A percentile compares a stretch with the other conserved stretches of the same genome.
Evolutionary conservation across 2,888 invertebrate species (phyloP).

Genomic region (Drosophila melanosoma): DNA sequence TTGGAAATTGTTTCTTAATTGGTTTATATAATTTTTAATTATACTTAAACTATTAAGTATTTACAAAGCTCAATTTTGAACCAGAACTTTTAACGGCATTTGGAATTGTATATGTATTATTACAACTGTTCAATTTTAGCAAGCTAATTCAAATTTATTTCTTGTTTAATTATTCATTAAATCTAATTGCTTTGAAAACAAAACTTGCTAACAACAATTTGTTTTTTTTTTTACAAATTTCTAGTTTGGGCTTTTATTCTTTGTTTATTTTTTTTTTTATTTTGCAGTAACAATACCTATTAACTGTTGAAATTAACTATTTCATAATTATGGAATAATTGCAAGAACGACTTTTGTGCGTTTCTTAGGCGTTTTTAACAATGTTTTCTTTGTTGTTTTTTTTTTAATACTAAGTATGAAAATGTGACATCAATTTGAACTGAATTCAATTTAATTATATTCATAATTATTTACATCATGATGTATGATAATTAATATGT

Average conservation of each 20-base stretch:
- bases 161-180: constrained; percentile 20
- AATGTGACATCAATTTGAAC: constrained; percentile 70
- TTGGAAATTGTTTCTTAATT: constrained; percentile 36
- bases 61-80: constrained; percentile 81
- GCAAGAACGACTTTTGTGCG: constrained; percentile 29
- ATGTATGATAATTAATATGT: constrained; percentile 64
- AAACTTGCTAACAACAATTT: constrained; percentile 8
- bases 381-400: constrained; percentile 3
- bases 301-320: constrained; percentile 16
- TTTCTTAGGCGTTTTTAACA: constrained; percentile 12
- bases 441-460: constrained; percentile 67
- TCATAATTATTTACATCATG: constrained; percentile 77
- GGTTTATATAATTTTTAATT: constrained; percentile 59
- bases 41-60: constrained; percentile 85
- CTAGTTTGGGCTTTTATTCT: neutral
- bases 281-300: constrained; percentile 21
- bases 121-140: constrained; percentile 35
- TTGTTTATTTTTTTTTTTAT: constrained; percentile 1
- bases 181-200: constrained; percentile 33
- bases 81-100: constrained; percentile 69
- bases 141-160: constrained; percentile 16
- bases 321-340: constrained; percentile 40
- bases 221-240: constrained; percentile 12
- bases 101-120: constrained; percentile 41
- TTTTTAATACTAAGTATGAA: constrained; percentile 61